Base-by-base conservation (phyloP, 2,888 invertebrate genomes). In the Drosophila phalerata region DNA sequence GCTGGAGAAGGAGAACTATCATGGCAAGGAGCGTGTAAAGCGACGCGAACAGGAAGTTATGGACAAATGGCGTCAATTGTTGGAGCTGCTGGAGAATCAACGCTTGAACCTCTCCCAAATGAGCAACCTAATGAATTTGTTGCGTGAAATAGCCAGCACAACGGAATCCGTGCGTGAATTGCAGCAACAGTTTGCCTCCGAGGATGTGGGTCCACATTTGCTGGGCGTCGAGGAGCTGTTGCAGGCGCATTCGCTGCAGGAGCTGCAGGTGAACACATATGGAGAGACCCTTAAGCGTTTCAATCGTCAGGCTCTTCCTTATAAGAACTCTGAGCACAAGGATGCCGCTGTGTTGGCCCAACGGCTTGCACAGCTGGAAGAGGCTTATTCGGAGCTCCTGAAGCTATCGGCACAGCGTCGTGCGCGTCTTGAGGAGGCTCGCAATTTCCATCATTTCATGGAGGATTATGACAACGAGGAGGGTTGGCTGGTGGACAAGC, bases 391-490 rank as follows among this genome's bases (percentile, higher is more conserved):
- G 84, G 95, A 95, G 94, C 79, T 93, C 13, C 72, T 91, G 17
- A 89, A 91, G 15, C 79, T 91, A 0, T 92, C 92, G 37, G 89
- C 91, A 60, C 95, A 95, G 81, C 95, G 98, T 8, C 96, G 97
- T 73, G 96, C 95, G 0, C 94, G 97, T 13, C 93, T 99, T 13
- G 98, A 99, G 92, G 98, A 98, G 88, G 98, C 98, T 0, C 94
- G 98, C 67, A 97, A 97, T 90, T 97, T 98, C 88, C 98, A 97
- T 93, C 98, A 98, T 93, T 98, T 99, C 93, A 93, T 98, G 65
- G 98, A 98, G 92, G 99, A 99, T 91, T 97, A 98, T 85, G 99
- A 99, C 86, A 99, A 99, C 88, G 99, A 99, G 92, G 98, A 99
- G 93, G 96, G 97, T 0, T 99, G 99, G 99, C 94, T 99, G 60